Evolutionary conservation across 2,797 vertebrate genomes (phyloP).

Genomic region (Ciconia nigra): DNA sequence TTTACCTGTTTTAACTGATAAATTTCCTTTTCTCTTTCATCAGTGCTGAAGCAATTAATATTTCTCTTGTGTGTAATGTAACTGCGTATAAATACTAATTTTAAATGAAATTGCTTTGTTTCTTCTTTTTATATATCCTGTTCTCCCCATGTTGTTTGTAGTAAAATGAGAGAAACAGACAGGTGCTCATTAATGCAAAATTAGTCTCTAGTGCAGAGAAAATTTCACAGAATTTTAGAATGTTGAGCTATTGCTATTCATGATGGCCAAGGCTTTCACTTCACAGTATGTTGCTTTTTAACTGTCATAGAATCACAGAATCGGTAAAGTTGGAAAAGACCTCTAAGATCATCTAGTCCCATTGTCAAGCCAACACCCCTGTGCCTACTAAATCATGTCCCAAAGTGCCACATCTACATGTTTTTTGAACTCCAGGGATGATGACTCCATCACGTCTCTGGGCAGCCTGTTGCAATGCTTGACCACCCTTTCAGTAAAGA

Average conservation of each 20-base stretch:
- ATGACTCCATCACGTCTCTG: too few species aligned
- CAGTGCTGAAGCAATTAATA: neutral
- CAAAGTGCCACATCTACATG: too few species aligned
- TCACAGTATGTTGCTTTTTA: neutral
- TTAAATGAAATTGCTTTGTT: neutral
- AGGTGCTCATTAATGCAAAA: neutral
- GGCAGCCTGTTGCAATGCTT: too few species aligned
- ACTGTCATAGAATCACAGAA: neutral
- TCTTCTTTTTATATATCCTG: neutral
- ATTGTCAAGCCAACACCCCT: too few species aligned
- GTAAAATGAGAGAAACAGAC: neutral
- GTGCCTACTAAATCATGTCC: too few species aligned
- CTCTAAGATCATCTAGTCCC: too few species aligned
- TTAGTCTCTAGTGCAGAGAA: neutral
- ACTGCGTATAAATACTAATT: neutral
- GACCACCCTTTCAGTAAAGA: too few species aligned
- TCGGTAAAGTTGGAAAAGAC: too few species aligned
- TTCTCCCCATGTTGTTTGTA: neutral
- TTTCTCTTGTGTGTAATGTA: neutral
- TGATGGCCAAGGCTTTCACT: neutral
- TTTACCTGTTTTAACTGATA: neutral
- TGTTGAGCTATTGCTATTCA: neutral
- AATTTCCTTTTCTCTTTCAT: neutral
- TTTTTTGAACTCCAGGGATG: too few species aligned
- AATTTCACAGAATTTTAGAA: neutral